Base-by-base conservation (phyloP, 1,140 invertebrate genomes). In the Psilanteris sp. region DNA sequence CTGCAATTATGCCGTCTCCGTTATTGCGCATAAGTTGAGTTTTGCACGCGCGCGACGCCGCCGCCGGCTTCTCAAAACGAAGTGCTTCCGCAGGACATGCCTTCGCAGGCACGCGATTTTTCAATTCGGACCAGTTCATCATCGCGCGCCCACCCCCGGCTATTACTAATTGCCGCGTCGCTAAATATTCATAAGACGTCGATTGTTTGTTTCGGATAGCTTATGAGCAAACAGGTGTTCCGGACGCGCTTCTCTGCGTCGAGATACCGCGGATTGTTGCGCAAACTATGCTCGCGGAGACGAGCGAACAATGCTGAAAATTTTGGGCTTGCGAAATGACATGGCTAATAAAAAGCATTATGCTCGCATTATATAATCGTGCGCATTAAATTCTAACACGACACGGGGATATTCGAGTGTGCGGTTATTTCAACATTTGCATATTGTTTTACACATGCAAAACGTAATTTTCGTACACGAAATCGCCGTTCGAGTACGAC, bases 201-300 rank as follows among this genome's bases (percentile, higher is more conserved):
- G 24, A 64, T 52, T 50, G 59, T 46, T 52, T 32, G 59, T 52
- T 41, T 29, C 36, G 36, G 44, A 24, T 52, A 15, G 59, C 34
- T 64, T 29, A 26, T 16, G 46, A 50, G 59, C 46, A 41, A 64
- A 64, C 59, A 64, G 59, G 59, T 64, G 59, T 64, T 52, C 9
- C 15, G 31, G 16, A 48, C 32, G 20, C 31, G 31, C 37, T 61
- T 37, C 37, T 14, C 18, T 16, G 24, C 15, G 7, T 4, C 26
- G 15, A 36, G 18, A 55, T 67, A 67, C 31, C 62, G 44, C 15
- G 62, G 24, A 54, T 67, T 67, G 62, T 67, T 67, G 18, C 2
- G 15, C 6, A 37, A 54, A 67, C 37, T 67, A 67, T 54, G 48
- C 11, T 34, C 18, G 9, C 29, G 10, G 4, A 46, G 14, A 27